Base-by-base conservation (phyloP, 37 sponge, comb jelly and placozoan species). In the Beroe forskalii region DNA sequence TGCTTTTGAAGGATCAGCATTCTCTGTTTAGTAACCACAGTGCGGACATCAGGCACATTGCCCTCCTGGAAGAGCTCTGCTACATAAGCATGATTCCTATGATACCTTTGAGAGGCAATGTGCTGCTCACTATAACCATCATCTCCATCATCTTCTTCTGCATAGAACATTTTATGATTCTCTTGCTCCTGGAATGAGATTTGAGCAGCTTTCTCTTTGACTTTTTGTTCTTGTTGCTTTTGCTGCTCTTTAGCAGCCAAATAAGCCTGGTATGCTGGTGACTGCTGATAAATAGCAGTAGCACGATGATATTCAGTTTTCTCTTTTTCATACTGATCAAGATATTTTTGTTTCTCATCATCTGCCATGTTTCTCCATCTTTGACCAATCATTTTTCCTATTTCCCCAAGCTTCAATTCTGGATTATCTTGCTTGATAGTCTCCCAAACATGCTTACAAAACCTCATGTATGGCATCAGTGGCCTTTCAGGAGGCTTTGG, bases 401-500 rank as follows among this genome's bases (percentile, higher is more conserved):
- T 69, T 37, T 69, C 72, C 2, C 72, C 72, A 9, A 69, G 38
- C 19, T 69, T 69, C 32, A 69, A 33, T 36, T 69, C 72, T 35
- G 72, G 72, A 36, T 69, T 69, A 17, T 69, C 72, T 35, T 69
- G 72, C 17, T 69, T 69, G 72, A 69, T 69, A 2, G 72, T 69
- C 32, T 69, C 72, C 72, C 72, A 69, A 69, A 69, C 72, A 69
- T 69, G 72, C 39, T 69, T 69, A 35, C 72, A 69, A 69, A 69
- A 69, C 38, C 72, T 28, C 72, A 69, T 69, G 72, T 69, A 69
- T 14, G 72, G 72, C 72, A 69, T 69, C 38, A 69, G 32, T 35
- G 72, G 72, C 72, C 72, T 69, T 37, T 69, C 72, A 33, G 72
- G 72, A 69, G 72, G 38, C 72, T 69, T 69, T 69, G 72, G 72